A percentile compares a stretch with the other conserved stretches of the same genome.
Conservation (phyloP, 2,888 invertebrate species). For the Chaetogeoica ovagalla region DNA sequence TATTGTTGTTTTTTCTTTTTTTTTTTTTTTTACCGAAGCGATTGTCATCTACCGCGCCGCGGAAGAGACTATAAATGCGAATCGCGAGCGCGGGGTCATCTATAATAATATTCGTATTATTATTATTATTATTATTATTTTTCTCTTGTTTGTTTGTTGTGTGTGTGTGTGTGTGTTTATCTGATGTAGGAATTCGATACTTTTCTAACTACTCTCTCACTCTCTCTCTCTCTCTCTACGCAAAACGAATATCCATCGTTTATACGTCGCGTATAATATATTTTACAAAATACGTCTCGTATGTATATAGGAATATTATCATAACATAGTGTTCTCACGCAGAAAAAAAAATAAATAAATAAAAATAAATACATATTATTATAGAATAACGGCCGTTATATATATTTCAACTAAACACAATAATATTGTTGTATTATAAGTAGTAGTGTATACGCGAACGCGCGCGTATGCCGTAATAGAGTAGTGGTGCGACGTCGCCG, state of each 20-base stretch:
- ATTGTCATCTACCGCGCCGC: slow-evolving; percentile 30
- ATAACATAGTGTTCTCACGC: neutral
- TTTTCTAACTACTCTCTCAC: neutral
- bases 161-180: slow-evolving; percentile 34
- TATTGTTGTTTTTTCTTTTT: no score
- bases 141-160: slow-evolving; percentile 29
- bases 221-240: no score
- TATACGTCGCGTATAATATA: slow-evolving; percentile 35
- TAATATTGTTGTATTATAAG: no score
- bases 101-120: no score
- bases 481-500: no score
- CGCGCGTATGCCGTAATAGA: no score
- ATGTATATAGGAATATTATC: slow-evolving; percentile 4
- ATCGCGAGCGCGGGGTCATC: neutral
- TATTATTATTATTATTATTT: no score
- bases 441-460: no score
- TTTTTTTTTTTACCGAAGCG: slow-evolving; percentile 12
- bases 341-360: no score
- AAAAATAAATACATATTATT: no score
- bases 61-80: slow-evolving; percentile 22
- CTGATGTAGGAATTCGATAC: slow-evolving; percentile 50
- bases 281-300: neutral
- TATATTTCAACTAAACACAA: no score
- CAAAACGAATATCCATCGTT: slow-evolving; percentile 6
- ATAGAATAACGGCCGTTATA: no score